Evolutionary conservation across 2,888 invertebrate species (phyloP).

Genomic region (Ceriagrion tenellum): DNA sequence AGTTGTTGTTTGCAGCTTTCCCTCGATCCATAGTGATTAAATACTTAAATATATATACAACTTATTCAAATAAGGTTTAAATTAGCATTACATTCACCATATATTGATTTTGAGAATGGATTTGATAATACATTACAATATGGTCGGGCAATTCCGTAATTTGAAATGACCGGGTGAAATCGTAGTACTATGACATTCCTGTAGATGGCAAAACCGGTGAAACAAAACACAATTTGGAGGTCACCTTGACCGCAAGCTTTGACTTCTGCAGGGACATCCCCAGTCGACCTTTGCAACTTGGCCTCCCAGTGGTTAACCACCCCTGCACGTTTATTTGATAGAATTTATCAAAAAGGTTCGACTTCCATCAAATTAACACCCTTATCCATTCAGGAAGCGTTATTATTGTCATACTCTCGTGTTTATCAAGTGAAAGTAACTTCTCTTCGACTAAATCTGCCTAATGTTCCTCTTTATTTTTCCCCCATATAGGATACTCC

Average conservation of each 20-base stretch:
- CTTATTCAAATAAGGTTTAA: too few species aligned
- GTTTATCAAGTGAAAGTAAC: neutral
- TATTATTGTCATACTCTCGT: neutral
- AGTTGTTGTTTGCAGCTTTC: neutral
- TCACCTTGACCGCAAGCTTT: conserved; percentile 67
- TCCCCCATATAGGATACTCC: neutral
- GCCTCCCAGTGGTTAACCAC: neutral
- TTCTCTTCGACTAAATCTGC: neutral
- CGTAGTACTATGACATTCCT: neutral
- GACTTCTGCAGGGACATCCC: neutral
- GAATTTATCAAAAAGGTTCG: neutral
- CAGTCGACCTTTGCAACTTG: conserved; percentile 35
- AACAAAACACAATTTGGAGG: conserved; percentile 55
- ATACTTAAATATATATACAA: neutral
- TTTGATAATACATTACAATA: neutral
- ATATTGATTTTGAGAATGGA: neutral
- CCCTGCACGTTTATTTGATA: neutral
- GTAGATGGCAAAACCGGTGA: neutral
- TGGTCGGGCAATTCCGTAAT: neutral
- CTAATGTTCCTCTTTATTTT: neutral
- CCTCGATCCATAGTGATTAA: neutral
- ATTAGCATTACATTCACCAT: too few species aligned
- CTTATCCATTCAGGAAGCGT: neutral
- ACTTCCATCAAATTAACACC: neutral
- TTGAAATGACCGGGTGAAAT: neutral